Conservation (phyloP, 2,113 vertebrate genomes). For the zebrafish (Danio rerio) region DNA sequence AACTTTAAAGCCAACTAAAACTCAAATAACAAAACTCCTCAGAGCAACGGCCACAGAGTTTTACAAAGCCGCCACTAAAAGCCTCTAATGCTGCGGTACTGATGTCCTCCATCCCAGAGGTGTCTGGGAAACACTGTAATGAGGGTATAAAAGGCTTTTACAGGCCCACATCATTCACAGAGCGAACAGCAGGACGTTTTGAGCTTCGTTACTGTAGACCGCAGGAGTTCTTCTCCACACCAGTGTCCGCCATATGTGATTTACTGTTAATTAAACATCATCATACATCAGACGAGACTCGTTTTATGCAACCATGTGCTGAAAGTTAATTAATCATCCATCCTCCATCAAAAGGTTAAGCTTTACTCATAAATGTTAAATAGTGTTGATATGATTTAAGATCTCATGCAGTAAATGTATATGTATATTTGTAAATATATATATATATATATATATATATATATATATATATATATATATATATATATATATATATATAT, state of each 20-base stretch:
- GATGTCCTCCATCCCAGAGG: slow-evolving; percentile 16
- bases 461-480: no score
- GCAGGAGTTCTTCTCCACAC: slow-evolving; percentile 21
- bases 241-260: slow-evolving; percentile 23
- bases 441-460: no score
- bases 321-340: slow-evolving; percentile 9
- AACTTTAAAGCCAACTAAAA: neutral
- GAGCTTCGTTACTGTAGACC: slow-evolving; percentile 20
- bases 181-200: slow-evolving; percentile 4
- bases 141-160: slow-evolving; percentile 23
- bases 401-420: no score
- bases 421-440: no score
- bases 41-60: neutral
- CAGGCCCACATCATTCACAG: neutral
- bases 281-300: neutral
- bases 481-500: no score
- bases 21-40: neutral
- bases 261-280: slow-evolving; percentile 36
- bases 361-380: neutral
- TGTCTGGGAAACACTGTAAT: slow-evolving; percentile 35
- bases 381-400: neutral
- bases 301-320: neutral
- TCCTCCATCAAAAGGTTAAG: slow-evolving; percentile 23
- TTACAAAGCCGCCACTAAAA: neutral
- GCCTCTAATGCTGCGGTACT: neutral